A percentile compares a stretch with the other conserved stretches of the same genome.
Evolutionary conservation across 2,113 vertebrate genomes (phyloP).

Genomic region (Opisthocomus hoazin): DNA sequence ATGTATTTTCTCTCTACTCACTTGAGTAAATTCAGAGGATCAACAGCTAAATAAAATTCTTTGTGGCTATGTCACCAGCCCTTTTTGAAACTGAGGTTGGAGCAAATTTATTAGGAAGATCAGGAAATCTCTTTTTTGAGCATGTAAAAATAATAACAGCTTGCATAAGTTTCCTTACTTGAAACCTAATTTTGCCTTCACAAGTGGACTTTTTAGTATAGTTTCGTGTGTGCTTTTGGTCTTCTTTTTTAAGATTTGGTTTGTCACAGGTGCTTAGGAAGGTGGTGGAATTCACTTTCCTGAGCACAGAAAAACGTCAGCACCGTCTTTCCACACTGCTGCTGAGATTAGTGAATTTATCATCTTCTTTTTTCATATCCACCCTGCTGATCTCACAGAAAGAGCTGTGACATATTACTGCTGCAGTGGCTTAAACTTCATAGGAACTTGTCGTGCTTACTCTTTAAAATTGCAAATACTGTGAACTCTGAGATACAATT

Average conservation of each 20-base stretch:
- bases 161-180: neutral
- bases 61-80: neutral
- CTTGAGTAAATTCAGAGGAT: neutral
- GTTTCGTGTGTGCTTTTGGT: neutral
- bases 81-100: neutral
- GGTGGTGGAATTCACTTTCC: neutral
- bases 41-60: neutral
- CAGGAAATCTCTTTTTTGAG: neutral
- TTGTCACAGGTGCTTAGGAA: neutral
- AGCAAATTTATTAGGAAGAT: neutral
- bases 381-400: neutral
- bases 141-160: neutral
- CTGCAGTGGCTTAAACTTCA: neutral
- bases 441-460: neutral
- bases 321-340: neutral
- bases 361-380: neutral
- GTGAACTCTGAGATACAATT: neutral
- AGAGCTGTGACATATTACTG: neutral
- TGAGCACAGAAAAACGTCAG: neutral
- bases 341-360: neutral
- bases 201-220: neutral
- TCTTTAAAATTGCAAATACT: neutral
- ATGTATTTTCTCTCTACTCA: neutral
- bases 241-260: neutral
- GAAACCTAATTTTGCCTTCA: neutral